Percentiles rank a stretch among this genome's conserved stretches.
phyloP scores from a whole-genome alignment of 2,797 vertebrate genomes.

The Leptatherina wallacei region DNA sequence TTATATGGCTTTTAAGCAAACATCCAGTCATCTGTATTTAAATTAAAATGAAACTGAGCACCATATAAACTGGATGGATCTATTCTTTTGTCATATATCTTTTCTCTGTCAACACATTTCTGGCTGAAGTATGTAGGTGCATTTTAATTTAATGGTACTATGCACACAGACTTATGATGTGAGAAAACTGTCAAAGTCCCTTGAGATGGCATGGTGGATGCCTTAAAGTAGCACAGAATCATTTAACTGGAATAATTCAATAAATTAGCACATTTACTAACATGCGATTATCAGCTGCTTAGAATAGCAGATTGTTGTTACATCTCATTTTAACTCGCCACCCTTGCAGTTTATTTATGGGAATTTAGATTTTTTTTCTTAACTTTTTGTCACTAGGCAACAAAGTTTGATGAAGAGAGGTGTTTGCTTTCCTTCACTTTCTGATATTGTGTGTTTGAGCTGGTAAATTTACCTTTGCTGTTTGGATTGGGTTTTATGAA shows the following conservation, averaged over 20 bases:
- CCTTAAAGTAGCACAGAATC: constrained; percentile 18
- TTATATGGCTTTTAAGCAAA: background rate
- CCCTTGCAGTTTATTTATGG: constrained; percentile 9
- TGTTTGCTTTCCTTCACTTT: background rate
- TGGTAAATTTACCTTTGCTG: background rate
- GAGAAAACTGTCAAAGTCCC: constrained; percentile 51
- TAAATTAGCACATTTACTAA: constrained; percentile 30
- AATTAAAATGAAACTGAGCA: background rate
- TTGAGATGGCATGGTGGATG: constrained; percentile 8
- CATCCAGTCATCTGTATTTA: background rate
- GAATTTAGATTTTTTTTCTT: background rate
- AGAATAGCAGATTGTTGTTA: constrained; percentile 13
- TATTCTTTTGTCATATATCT: constrained; percentile 18
- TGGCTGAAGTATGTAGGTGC: constrained; percentile 25
- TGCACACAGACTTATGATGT: constrained; percentile 28
- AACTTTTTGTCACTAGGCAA: background rate
- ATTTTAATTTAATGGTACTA: constrained; percentile 40
- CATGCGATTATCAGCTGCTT: constrained; percentile 9
- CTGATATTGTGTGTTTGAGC: background rate
- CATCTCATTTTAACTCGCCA: background rate
- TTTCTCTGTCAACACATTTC: constrained; percentile 37
- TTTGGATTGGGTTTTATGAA: background rate
- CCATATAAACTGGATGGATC: background rate
- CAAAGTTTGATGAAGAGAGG: background rate
- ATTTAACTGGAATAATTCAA: constrained; percentile 43